phyloP scores from a whole-genome alignment of 2,888 invertebrate species.

The Apeira syringaria region DNA sequence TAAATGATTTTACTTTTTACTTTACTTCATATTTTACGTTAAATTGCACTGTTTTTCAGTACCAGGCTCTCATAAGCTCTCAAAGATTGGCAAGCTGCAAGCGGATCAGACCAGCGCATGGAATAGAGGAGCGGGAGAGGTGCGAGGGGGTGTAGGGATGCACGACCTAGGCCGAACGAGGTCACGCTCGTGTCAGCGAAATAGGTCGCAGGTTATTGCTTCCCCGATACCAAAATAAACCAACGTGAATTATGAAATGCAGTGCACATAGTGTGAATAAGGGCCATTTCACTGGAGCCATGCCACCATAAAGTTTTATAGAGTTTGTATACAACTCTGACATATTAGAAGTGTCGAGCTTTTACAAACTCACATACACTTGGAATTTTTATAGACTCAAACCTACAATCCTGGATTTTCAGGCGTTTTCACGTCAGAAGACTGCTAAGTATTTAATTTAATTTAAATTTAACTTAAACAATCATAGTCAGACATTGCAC shows the following conservation, averaged over 20 bases:
- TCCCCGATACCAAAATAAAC: constrained; percentile 66
- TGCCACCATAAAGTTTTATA: constrained; percentile 1
- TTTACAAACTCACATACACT: too few species aligned
- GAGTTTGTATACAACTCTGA: too few species aligned
- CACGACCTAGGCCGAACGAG: constrained; percentile 64
- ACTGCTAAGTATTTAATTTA: too few species aligned
- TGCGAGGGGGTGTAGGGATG: constrained; percentile 28
- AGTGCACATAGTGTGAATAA: constrained; percentile 5
- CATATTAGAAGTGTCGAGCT: too few species aligned
- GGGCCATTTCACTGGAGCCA: background rate
- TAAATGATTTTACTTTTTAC: too few species aligned
- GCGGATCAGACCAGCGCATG: constrained; percentile 38
- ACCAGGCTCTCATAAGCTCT: constrained; percentile 14
- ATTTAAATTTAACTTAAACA: too few species aligned
- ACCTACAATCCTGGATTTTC: too few species aligned
- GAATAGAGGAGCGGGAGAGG: constrained; percentile 6
- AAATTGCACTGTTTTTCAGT: constrained; percentile 6
- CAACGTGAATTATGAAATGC: constrained; percentile 33
- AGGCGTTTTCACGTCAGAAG: too few species aligned
- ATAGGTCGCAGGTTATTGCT: constrained; percentile 71
- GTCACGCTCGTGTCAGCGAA: constrained; percentile 70
- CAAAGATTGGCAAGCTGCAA: constrained; percentile 34
- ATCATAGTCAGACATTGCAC: too few species aligned
- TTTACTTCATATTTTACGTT: too few species aligned
- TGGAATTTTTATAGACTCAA: too few species aligned